Evolutionary conservation across 2,797 vertebrate species (phyloP), one percentile per base, ranked within the genome.

Genomic region (Hephaestus fuliginosus): DNA sequence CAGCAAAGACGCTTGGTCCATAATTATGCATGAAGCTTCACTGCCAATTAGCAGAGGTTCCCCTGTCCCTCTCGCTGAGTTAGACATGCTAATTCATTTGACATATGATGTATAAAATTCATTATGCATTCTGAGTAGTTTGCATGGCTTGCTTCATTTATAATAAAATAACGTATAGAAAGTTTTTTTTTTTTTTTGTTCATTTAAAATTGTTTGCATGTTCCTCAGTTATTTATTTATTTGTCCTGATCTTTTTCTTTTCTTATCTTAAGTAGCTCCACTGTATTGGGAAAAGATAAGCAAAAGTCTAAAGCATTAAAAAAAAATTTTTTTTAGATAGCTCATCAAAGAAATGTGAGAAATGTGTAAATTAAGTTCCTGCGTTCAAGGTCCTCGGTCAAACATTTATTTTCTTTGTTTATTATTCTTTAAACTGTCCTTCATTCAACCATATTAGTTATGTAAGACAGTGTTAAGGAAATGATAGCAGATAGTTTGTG

Each of bases 61-160:
- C 93, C 92, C 93, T 94, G 94, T 96, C 95, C 95, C 92, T 95
- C 94, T 95, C 91, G 92, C 93, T 94, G 94, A 96, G 94, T 95
- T 94, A 94, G 94, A 95, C 94, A 96, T 95, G 94, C 93, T 96
- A 96, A 95, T 95, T 96, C 94, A 89, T 93, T 95, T 96, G 95
- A 96, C 94, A 96, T 94, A 95, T 95, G 93, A 95, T 96, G 94
- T 96, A 95, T 95, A 95, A 95, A 95, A 95, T 96, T 94, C 94
- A 96, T 96, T 96, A 96, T 96, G 94, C 94, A 96, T 96, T 96
- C 95, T 94, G 95, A 96, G 92, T 95, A 93, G 93, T 95, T 95
- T 95, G 93, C 94, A 94, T 95, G 95, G 92, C 92, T 96, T 92
- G 86, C 91, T 95, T 96, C 93, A 90, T 94, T 95, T 94, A 91